phyloP scores from a whole-genome alignment of 1,140 invertebrate genomes.

The Cotesia glomerata region DNA sequence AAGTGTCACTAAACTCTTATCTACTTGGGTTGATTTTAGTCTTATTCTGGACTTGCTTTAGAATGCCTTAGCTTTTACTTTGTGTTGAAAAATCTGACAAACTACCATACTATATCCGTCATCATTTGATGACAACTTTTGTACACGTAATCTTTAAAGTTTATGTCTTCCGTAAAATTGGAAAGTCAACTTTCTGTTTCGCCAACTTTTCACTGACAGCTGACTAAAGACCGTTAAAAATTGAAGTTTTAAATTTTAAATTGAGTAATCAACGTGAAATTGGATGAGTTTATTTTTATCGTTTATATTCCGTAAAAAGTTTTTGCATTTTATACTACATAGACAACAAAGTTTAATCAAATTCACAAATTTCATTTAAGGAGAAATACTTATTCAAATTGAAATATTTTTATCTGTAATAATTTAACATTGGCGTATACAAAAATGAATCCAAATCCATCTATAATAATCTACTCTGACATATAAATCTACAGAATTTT shows the following conservation, averaged over 20 bases:
- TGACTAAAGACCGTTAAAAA: neutral
- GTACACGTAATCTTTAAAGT: neutral
- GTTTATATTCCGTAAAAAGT: neutral
- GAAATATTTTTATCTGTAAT: conserved; percentile 5
- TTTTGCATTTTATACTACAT: neutral
- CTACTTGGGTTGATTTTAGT: neutral
- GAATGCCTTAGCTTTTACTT: too few relatives aligned
- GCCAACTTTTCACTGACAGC: neutral
- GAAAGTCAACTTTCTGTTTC: conserved; percentile 8
- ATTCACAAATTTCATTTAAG: conserved; percentile 2
- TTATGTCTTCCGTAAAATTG: conserved; percentile 20
- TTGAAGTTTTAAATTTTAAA: conserved; percentile 9
- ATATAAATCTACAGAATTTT: too few relatives aligned
- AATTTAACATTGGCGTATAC: too few relatives aligned
- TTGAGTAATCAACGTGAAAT: conserved; percentile 16
- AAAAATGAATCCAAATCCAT: too few relatives aligned
- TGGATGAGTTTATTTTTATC: conserved; percentile 1
- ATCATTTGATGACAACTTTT: neutral
- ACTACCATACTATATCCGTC: neutral
- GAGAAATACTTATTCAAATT: neutral
- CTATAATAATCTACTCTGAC: too few relatives aligned
- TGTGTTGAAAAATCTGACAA: neutral
- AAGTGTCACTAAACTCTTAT: conserved; percentile 18
- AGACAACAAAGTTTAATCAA: conserved; percentile 7
- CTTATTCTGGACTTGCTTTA: neutral